Base-by-base conservation (phyloP, 2,888 invertebrate genomes). In the Coenonympha glycerion region DNA sequence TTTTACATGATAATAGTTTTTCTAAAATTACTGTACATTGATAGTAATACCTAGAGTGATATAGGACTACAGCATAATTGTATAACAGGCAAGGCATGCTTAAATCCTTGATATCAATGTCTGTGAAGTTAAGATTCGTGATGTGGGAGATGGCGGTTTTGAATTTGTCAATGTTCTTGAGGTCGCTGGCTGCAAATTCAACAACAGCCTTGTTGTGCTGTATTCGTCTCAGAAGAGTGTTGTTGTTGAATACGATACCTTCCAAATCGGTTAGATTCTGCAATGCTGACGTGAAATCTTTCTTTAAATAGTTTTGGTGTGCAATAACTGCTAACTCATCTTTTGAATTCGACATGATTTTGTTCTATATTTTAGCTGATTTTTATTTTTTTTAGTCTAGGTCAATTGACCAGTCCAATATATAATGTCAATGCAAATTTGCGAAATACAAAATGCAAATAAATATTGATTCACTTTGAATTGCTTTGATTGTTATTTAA, bases 141-240 rank as follows among this genome's bases (percentile, higher is more conserved):
- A 93, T 82, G 16, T 90, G 86, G 24, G 89, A 88, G 16, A 95
- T 79, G 45, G 89, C 89, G 64, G 91, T 92, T 55, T 92, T 89
- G 64, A 95, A 92, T 46, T 90, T 88, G 47, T 93, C 92, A 9
- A 92, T 90, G 64, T 93, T 92, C 61, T 90, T 92, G 66, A 93
- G 89, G 40, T 92, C 92, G 49, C 89, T 90, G 56, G 90, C 90
- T 73, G 92, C 94, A 76, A 93, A 96, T 68, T 95, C 94, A 0
- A 91, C 92, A 0, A 97, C 91, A 19, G 93, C 92, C 78, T 93
- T 93, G 71, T 98, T 97, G 66, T 95, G 95, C 36, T 90, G 87
- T 1, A 95, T 90, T 69, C 94, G 92, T 55, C 92, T 90, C 9
- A 60, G 24, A 13, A 63, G 46, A 3, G 52, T 24, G 76, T 94